Base-by-base conservation (phyloP, 2,888 invertebrate species). In the Apocheima hispidaria region DNA sequence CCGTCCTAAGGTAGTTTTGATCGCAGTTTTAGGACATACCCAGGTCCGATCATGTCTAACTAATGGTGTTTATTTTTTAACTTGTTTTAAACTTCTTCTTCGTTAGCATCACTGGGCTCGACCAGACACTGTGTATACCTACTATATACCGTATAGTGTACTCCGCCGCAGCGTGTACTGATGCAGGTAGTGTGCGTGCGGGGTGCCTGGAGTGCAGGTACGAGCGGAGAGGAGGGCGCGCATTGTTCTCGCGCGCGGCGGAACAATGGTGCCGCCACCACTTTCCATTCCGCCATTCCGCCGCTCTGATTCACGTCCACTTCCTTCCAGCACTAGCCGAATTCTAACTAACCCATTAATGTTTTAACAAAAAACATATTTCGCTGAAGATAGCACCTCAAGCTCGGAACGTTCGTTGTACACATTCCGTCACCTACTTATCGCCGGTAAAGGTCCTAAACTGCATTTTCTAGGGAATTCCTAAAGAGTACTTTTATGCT, bases 251-350 rank as follows among this genome's bases (percentile, higher is more conserved):
- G 50, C 18, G 18, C 16, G 18, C 26, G 14, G 30, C 10, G 28
- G 21, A 6, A 36, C 36, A 16, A 36, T 36, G 43, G 14, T 20
- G 21, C 40, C 6, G 1, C 5, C 30, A 10, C 43, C n/a, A n/a
- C n/a, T n/a, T n/a, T n/a, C n/a, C n/a, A n/a, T n/a, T 43, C 35
- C 35, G 16, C 49, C 64, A 66, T 71, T 58, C 72, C 69, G n/a
- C 40, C 58, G 38, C 51, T 16, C 52, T 72, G 64, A 70, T 55
- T 70, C 73, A 70, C 64, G 51, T 38, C 21, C 7, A 6, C 38
- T 7, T 21, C 10, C 23, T 2, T 16, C 7, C 44, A 6, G 26
- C n/a, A 40, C 21, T n/a, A 14, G 9, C 0, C 21, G 0, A 9
- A 6, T 30, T 35, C 46, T 38, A n/a, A 28, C 33, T 38, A 51